These are phyloP conservation scores for Araneus ventricosus DNA, from an alignment of 1,140 invertebrate species.

Conservation along the genomic window DNA sequence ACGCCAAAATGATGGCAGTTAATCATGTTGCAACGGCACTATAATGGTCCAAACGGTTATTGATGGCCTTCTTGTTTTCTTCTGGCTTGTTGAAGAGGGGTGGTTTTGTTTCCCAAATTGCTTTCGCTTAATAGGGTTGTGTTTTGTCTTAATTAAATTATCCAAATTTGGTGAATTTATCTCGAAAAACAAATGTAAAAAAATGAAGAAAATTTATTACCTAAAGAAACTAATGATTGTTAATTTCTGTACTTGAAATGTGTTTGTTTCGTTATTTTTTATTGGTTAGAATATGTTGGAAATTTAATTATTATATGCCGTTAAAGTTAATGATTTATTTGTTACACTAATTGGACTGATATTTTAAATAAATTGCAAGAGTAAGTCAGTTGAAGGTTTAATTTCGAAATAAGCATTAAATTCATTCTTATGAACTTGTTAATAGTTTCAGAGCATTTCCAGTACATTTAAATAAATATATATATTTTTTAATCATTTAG, in stretches of 20 bases:
- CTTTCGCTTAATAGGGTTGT: not conserved
- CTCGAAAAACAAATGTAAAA: not conserved
- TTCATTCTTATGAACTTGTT: too few species aligned
- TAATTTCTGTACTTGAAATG: not conserved
- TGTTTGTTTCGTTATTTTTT: too few species aligned
- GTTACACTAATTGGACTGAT: too few species aligned
- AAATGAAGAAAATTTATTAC: not conserved
- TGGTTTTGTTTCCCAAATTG: not conserved
- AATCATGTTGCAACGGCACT: not conserved
- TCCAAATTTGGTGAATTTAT: not conserved
- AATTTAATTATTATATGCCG: too few species aligned
- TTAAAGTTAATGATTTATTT: too few species aligned
- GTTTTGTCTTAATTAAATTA: not conserved
- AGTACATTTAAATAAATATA: too few species aligned
- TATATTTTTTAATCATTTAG: too few species aligned
- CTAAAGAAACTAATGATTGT: not conserved
- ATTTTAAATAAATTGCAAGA: too few species aligned
- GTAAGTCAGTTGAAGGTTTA: too few species aligned
- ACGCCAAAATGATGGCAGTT: constrained; percentile 1
- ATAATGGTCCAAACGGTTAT: not conserved
- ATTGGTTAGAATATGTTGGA: too few species aligned
- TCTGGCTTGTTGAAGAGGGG: not conserved
- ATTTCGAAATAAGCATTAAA: too few species aligned
- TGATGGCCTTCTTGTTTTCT: not conserved
- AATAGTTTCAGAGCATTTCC: too few species aligned